Evolutionary conservation across 1,140 invertebrate species (phyloP), one percentile per base, ranked within the genome.

Genomic region (Trichomalopsis sarcophagae): DNA sequence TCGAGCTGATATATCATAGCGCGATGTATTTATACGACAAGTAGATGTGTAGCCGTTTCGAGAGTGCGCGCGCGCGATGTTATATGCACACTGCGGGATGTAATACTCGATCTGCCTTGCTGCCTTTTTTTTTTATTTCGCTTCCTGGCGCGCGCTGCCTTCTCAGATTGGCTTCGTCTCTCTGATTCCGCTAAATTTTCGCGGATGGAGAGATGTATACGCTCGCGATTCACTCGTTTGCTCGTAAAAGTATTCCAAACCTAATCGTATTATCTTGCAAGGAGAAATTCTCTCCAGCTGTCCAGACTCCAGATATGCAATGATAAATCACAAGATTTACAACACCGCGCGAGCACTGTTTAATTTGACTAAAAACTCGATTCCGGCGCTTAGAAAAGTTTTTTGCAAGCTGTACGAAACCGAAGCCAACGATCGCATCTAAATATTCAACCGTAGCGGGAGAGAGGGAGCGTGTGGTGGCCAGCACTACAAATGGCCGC

Each of bases 401-500:
- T 87, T 87, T 87, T 81, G 86, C 86, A 84, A 86, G 83, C 84
- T 78, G 82, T 77, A 87, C n/a, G 71, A 40, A 71, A 77, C 11
- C 47, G 62, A 73, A 55, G 78, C 66, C 84, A 85, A 87, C 71
- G 82, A 79, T 69, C 82, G 86, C 85, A 84, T 87, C 87, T 88
- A 87, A 88, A 88, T 88, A 88, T 87, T 87, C 87, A 84, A 85
- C 50, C 47, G 47, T 50, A 14, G 47, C 1, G 87, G 85, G 85
- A 83, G 86, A 10, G 87, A 88, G 86, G 21, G 36, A n/a, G 36
- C 2, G 69, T 7, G 69, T 2, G 23, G 27, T 14, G 17, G 11
- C 9, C 27, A 11, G 84, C 81, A 87, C 86, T 87, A 87, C 87
- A 88, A 88, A 89, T 88, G 85, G 87, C 87, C 84, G 86, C 85